phyloP scores from a whole-genome alignment of 2,888 invertebrate genomes.

The Apomyelois bistriatella region DNA sequence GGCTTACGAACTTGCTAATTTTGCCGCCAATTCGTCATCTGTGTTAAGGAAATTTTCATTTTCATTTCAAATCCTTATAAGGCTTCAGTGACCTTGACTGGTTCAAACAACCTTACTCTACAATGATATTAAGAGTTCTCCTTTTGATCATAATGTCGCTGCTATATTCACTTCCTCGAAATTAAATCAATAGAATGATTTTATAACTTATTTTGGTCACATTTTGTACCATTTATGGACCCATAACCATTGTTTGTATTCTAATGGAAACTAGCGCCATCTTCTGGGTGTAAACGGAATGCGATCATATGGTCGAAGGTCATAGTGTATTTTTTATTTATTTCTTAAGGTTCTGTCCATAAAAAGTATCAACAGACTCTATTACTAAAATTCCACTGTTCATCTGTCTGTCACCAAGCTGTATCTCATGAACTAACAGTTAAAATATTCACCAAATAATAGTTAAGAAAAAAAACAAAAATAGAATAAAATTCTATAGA shows the following conservation, averaged over 20 bases:
- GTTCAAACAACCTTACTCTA: neutral
- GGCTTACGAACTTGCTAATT: neutral
- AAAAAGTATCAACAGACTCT: no score
- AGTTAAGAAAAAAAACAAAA: no score
- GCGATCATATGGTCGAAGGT: no score
- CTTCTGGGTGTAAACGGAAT: neutral
- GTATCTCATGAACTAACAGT: no score
- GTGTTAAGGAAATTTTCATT: neutral
- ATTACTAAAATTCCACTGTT: no score
- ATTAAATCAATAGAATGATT: neutral
- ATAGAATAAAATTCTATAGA: no score
- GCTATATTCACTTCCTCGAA: neutral
- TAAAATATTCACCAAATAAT: no score
- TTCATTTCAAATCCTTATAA: neutral
- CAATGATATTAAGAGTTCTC: neutral
- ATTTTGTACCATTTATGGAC: no score
- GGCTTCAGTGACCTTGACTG: conserved; percentile 13
- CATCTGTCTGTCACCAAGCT: no score
- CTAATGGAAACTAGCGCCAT: neutral
- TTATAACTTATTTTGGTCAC: no score
- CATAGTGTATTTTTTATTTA: no score
- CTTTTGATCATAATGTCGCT: neutral
- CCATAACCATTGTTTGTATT: neutral
- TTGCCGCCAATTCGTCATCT: neutral
- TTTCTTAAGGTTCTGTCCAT: no score